These are phyloP conservation scores for Seriola aureovittata DNA, from an alignment of 2,113 vertebrate species.

Conservation along the genomic window DNA sequence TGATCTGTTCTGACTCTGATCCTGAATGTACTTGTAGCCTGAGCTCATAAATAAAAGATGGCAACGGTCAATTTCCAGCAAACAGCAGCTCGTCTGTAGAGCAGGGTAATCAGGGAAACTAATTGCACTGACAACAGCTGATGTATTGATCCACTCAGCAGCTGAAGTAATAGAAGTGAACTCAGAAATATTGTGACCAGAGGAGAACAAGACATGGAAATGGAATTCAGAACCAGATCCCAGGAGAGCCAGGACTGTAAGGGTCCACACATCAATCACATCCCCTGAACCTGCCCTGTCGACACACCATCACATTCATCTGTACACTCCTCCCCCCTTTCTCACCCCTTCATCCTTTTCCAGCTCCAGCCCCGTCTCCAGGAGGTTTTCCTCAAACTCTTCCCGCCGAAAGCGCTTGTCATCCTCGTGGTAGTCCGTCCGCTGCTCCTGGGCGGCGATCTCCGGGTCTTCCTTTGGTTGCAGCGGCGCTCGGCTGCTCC, in stretches of 20 bases:
- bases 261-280: neutral
- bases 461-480: slow-evolving; percentile 85
- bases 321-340: neutral
- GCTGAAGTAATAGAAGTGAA: neutral
- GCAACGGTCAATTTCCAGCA: too few species aligned
- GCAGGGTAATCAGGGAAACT: neutral
- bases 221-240: neutral
- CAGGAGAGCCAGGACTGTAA: neutral
- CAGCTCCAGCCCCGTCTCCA: slow-evolving; percentile 92
- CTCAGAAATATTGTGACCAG: neutral
- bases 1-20: too few species aligned
- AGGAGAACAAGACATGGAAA: neutral
- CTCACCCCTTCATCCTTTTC: slow-evolving; percentile 93
- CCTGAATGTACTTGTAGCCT: too few species aligned
- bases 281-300: too few species aligned
- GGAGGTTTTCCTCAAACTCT: slow-evolving; percentile 94
- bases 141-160: neutral
- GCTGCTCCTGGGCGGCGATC: slow-evolving; percentile 77
- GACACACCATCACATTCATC: neutral
- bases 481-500: slow-evolving; percentile 67
- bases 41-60: too few species aligned
- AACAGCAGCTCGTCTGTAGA: neutral
- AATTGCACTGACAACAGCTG: neutral
- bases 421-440: slow-evolving; percentile 87
- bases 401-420: slow-evolving; percentile 90